Conservation (phyloP, 2,797 vertebrate genomes). For the Perdix hodgsoniae region DNA sequence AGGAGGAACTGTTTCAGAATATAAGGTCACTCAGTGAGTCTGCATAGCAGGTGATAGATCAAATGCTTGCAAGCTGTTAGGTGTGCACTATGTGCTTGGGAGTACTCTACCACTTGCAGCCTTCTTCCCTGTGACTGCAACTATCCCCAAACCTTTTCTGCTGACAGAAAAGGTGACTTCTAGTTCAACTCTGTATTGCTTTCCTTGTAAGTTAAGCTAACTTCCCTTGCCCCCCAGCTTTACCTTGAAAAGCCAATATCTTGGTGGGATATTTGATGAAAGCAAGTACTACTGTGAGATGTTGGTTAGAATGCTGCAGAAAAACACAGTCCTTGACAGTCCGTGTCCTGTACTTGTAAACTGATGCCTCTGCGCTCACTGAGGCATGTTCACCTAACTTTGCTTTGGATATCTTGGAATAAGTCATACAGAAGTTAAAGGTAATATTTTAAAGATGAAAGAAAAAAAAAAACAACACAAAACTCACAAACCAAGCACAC, state of each 20-base stretch:
- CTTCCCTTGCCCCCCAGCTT: background rate
- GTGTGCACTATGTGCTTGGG: background rate
- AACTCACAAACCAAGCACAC: background rate
- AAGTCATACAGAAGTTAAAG: background rate
- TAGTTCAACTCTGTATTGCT: background rate
- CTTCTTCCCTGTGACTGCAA: background rate
- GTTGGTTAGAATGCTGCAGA: background rate
- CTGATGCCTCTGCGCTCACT: background rate
- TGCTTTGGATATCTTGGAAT: background rate
- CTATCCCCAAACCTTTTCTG: background rate
- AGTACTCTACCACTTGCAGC: background rate
- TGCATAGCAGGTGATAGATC: background rate
- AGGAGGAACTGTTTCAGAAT: background rate
- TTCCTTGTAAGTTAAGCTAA: background rate
- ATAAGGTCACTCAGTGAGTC: background rate
- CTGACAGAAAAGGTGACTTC: background rate
- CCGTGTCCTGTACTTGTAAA: background rate
- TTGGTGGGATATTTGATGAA: background rate
- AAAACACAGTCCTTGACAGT: accelerated
- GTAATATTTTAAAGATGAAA: background rate
- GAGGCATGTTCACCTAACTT: background rate
- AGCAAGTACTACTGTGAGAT: background rate
- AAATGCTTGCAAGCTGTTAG: background rate
- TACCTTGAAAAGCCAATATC: background rate
- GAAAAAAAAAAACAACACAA: too few relatives aligned